These are phyloP conservation scores for Microcebus murinus DNA, from an alignment of 2,113 vertebrate genomes.

Conservation along the genomic window DNA sequence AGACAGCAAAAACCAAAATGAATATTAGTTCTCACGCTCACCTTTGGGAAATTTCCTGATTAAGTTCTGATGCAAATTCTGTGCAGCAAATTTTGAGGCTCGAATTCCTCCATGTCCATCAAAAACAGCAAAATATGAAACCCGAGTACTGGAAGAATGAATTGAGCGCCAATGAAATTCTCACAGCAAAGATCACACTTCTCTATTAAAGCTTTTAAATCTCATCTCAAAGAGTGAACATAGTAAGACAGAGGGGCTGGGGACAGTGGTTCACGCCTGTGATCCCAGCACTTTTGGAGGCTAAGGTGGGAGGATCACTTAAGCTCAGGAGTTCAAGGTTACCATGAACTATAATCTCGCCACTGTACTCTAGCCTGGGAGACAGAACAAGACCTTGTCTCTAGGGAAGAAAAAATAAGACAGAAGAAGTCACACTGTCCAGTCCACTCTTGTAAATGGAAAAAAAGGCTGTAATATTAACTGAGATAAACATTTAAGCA, in stretches of 20 bases:
- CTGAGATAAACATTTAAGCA: background rate
- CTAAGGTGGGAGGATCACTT: no score
- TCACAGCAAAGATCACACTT: background rate
- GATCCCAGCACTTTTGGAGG: no score
- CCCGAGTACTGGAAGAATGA: slow-evolving; percentile 86
- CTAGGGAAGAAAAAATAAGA: no score
- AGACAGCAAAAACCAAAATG: background rate
- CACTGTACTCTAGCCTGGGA: no score
- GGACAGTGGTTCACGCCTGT: no score
- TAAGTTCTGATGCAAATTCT: slow-evolving; percentile 94
- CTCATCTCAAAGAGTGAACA: background rate
- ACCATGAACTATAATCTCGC: no score
- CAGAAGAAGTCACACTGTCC: background rate
- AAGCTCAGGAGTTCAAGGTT: no score
- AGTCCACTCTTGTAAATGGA: background rate
- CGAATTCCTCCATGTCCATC: slow-evolving; percentile 95
- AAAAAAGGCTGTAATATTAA: background rate
- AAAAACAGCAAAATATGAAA: slow-evolving; percentile 96
- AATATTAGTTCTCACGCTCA: slow-evolving; percentile 67
- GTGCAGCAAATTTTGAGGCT: slow-evolving; percentile 94
- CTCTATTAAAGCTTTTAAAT: background rate
- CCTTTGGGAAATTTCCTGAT: slow-evolving; percentile 94
- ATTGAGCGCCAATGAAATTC: background rate
- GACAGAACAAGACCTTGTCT: no score
- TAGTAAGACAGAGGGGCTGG: no score